Base-by-base conservation (phyloP, 53 echinoderm and acorn worm genomes). In the Antedon mediterranea region DNA sequence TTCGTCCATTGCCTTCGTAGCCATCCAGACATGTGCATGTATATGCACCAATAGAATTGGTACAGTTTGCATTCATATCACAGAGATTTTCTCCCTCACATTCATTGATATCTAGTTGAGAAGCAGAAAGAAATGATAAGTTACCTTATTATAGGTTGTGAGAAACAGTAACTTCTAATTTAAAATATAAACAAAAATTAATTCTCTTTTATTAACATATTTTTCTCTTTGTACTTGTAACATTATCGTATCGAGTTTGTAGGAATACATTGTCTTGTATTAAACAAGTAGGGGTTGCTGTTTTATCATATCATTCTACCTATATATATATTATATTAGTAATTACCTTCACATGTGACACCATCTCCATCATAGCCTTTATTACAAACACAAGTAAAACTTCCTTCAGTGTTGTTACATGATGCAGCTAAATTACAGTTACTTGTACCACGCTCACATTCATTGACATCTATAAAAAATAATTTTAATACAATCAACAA, bases 401-500 rank as follows among this genome's bases (percentile, higher is more conserved):
- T 75, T 18, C 81, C 79, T 0, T 31, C 32, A 26, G 57, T 71
- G 32, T 90, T 87, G 1, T 29, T 33, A 71, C 90, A 90, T 27
- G 78, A 71, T 34, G 83, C 81, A n/a, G 81, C 74, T 23, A 43
- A 43, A 30, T 73, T 73, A 81, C 90, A 90, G 6, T 71, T 43
- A 30, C 81, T 71, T 34, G 43, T 29, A 5, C 44, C 78, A 3
- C 30, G 20, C 13, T 31, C 30, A 30, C 89, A 89, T 42, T 89
- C 89, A 76, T 89, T 83, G 43, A 85, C 31, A 76, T 75, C 89
- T 88, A 31, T n/a, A 43, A 73, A 1, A 57, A 9, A 57, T 57
- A 57, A 8, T 57, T 57, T 57, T 18, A 57, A 37, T 4, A 37
- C n/a, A 37, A 37, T 37, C 11, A 6, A 6, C 11, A 37, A 6